These are phyloP conservation scores for Procavia capensis DNA, from an alignment of 2,113 vertebrate species.

Conservation along the genomic window DNA sequence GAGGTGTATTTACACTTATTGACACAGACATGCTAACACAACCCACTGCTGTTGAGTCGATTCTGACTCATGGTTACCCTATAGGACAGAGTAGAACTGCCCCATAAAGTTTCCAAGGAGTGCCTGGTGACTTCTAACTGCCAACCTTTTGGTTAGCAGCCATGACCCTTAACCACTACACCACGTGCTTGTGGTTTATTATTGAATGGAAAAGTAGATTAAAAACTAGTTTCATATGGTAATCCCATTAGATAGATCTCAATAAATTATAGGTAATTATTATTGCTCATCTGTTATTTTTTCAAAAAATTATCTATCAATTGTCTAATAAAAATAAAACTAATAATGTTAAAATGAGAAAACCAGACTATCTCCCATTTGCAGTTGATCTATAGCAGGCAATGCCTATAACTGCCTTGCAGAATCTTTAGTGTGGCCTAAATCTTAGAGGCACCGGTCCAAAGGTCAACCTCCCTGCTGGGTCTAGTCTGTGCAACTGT, in stretches of 20 bases:
- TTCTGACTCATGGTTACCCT: too few relatives aligned
- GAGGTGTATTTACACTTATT: background rate
- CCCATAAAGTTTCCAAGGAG: too few relatives aligned
- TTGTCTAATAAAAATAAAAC: slow-evolving; percentile 49
- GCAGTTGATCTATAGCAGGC: background rate
- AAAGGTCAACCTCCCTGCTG: background rate
- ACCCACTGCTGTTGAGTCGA: too few relatives aligned
- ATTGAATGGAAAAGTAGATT: background rate
- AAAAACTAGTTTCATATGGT: slow-evolving; percentile 27
- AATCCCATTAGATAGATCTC: background rate
- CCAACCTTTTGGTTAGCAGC: too few relatives aligned
- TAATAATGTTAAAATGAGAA: slow-evolving; percentile 44
- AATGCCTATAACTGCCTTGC: background rate
- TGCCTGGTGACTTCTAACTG: too few relatives aligned
- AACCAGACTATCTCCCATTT: background rate
- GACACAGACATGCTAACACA: too few relatives aligned
- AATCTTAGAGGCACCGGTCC: background rate
- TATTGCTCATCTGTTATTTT: slow-evolving; percentile 46
- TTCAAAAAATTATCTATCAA: slow-evolving; percentile 27
- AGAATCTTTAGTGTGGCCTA: background rate
- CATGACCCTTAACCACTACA: too few relatives aligned
- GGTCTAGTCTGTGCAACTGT: background rate
- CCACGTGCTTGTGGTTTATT: background rate
- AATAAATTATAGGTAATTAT: background rate
- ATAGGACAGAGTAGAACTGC: too few relatives aligned